These are phyloP conservation scores for Dromiciops gliroides DNA, from an alignment of 2,113 vertebrate species.

Conservation along the genomic window DNA sequence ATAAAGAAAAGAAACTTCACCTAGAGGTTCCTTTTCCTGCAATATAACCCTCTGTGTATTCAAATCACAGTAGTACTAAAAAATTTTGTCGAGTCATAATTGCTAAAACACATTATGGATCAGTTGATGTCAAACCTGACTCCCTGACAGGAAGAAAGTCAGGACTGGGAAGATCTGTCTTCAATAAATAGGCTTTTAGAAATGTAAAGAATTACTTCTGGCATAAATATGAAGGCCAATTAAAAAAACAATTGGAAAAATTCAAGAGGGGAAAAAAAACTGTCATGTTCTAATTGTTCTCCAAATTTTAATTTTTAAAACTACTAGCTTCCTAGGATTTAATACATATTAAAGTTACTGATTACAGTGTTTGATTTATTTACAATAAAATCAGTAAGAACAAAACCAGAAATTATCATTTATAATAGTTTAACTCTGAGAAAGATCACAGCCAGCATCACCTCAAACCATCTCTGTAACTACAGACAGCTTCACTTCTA, in stretches of 20 bases:
- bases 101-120: neutral
- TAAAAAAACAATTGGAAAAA: neutral
- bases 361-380: neutral
- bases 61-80: neutral
- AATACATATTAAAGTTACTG: neutral
- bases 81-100: neutral
- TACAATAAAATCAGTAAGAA: neutral
- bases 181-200: neutral
- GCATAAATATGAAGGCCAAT: neutral
- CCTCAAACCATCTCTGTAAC: neutral
- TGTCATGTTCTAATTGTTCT: neutral
- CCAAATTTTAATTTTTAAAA: neutral
- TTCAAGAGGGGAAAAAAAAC: neutral
- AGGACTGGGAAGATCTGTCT: neutral
- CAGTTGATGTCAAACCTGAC: neutral
- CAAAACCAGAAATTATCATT: neutral
- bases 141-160: neutral
- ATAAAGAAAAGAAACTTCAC: neutral
- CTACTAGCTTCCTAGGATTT: neutral
- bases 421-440: neutral
- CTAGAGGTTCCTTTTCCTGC: neutral
- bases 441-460: neutral
- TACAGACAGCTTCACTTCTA: neutral
- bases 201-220: neutral
- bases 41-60: neutral